Conservation (phyloP, 2,888 invertebrate genomes). For the Drosophila tripunctata region DNA sequence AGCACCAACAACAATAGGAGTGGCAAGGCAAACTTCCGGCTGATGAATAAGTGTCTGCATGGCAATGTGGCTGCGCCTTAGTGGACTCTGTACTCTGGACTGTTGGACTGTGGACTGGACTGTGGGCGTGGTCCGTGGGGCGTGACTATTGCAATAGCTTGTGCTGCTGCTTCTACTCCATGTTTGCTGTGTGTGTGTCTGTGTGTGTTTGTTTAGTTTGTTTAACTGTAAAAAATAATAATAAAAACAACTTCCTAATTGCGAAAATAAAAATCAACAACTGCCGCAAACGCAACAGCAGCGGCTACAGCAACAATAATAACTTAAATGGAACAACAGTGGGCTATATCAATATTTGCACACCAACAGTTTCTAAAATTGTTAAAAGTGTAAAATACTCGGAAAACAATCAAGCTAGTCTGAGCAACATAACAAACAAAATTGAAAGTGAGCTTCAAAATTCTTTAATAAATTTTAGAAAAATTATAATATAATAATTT, state of each 20-base stretch:
- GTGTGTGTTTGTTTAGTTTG: slow-evolving; percentile 58
- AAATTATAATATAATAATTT: no score
- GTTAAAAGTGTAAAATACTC: neutral
- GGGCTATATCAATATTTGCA: slow-evolving; percentile 22
- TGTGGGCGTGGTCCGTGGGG: slow-evolving; percentile 35
- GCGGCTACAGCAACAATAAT: slow-evolving; percentile 19
- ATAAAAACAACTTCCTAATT: slow-evolving; percentile 78
- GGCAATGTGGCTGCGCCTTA: slow-evolving; percentile 40
- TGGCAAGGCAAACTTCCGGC: slow-evolving; percentile 73
- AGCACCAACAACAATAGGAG: slow-evolving; percentile 37
- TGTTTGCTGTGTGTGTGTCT: slow-evolving; percentile 9
- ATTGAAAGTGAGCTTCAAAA: no score
- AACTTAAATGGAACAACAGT: slow-evolving; percentile 32
- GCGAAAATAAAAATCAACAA: slow-evolving; percentile 75
- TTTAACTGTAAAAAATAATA: slow-evolving; percentile 65
- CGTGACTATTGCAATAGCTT: slow-evolving; percentile 47
- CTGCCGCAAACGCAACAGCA: slow-evolving; percentile 41
- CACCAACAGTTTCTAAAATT: neutral
- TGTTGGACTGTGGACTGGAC: no score
- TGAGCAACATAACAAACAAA: no score
- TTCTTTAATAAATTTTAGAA: no score
- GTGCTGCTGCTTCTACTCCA: slow-evolving; percentile 20
- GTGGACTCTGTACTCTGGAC: no score
- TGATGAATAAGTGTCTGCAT: slow-evolving; percentile 77
- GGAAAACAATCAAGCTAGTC: no score